These are phyloP conservation scores for Lysiphlebus fabarum DNA, from an alignment of 1,140 invertebrate species.

Conservation along the genomic window DNA sequence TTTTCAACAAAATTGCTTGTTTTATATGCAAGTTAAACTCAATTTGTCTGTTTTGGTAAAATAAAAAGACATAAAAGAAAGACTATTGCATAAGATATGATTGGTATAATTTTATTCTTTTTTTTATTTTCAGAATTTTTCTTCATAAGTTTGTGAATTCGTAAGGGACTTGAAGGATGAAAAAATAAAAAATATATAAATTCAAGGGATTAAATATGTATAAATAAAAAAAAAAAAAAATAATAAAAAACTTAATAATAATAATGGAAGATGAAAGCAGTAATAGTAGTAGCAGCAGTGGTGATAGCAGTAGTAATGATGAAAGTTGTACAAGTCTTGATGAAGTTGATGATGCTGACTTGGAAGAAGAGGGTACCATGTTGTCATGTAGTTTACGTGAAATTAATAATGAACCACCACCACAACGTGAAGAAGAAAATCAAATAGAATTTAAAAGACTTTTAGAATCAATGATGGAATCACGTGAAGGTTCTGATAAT, in stretches of 20 bases:
- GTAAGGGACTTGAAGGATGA: not conserved
- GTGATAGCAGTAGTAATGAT: slow-evolving; percentile 5
- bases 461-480: slow-evolving; percentile 45
- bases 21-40: slow-evolving; percentile 18
- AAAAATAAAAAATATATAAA: not conserved
- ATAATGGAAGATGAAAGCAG: slow-evolving; percentile 46
- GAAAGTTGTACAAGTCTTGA: slow-evolving; percentile 30
- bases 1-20: slow-evolving; percentile 15
- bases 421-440: slow-evolving; percentile 39
- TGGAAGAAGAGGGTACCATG: slow-evolving; percentile 16
- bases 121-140: not conserved
- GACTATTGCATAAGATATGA: slow-evolving; percentile 5
- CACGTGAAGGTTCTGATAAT: slow-evolving; percentile 34
- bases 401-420: slow-evolving; percentile 18
- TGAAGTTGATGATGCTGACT: slow-evolving; percentile 21
- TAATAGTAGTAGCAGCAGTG: slow-evolving; percentile 6
- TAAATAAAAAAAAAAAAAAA: too few species aligned
- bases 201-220: not conserved
- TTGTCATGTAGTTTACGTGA: slow-evolving; percentile 3
- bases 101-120: too few species aligned
- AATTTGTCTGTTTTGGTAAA: slow-evolving; percentile 13
- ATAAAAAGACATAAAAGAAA: not conserved
- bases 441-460: slow-evolving; percentile 48
- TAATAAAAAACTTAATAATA: too few species aligned
- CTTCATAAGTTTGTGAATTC: too few species aligned